These are phyloP conservation scores for Halictus quadricinctus DNA, from an alignment of 2,888 invertebrate genomes.

Conservation along the genomic window DNA sequence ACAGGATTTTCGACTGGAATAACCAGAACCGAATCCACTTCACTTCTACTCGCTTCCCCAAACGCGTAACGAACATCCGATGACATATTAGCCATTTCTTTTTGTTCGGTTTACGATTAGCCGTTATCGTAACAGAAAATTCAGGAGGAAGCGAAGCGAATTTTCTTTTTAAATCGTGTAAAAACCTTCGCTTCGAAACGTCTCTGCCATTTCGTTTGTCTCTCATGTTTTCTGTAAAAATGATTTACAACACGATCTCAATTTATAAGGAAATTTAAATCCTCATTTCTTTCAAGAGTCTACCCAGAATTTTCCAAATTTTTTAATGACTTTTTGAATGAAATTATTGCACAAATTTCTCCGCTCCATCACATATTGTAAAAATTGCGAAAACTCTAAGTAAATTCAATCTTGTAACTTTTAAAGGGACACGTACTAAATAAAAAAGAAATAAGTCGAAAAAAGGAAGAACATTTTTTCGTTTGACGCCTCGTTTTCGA, in stretches of 20 bases:
- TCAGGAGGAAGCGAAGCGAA: not conserved
- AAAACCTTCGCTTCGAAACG: not conserved
- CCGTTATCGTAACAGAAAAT: constrained; percentile 9
- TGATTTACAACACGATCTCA: not conserved
- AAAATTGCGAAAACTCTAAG: too few relatives aligned
- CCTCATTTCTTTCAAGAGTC: not conserved
- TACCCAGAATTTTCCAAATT: not conserved
- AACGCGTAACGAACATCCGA: constrained; percentile 45
- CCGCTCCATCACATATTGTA: too few relatives aligned
- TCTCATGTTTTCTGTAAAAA: not conserved
- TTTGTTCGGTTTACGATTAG: constrained; percentile 13
- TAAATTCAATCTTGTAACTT: too few relatives aligned
- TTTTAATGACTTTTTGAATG: not conserved
- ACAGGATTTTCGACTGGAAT: constrained; percentile 52
- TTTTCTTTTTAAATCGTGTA: not conserved
- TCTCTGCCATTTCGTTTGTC: not conserved
- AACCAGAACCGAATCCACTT: constrained; percentile 50
- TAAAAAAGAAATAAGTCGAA: too few relatives aligned
- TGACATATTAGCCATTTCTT: constrained; percentile 22
- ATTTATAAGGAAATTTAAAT: not conserved
- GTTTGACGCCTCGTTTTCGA: too few relatives aligned
- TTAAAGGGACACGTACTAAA: too few relatives aligned
- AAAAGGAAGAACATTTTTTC: too few relatives aligned
- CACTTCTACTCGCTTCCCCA: constrained; percentile 33
- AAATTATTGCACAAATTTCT: too few relatives aligned